Evolutionary conservation across 2,888 invertebrate genomes (phyloP), one percentile per base, ranked within the genome.

Genomic region (Hybos culiciformis): DNA sequence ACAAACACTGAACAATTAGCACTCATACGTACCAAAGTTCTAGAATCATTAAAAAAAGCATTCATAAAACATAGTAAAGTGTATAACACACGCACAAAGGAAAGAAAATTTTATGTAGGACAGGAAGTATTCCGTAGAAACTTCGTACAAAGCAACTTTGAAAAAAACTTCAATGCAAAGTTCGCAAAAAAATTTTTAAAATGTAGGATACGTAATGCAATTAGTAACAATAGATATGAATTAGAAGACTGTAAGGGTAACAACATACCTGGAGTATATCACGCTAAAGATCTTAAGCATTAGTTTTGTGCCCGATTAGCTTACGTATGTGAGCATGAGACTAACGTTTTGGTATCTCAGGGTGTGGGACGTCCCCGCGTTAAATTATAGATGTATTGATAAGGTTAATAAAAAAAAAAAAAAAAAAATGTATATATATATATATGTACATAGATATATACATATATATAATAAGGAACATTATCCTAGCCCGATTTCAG

Each of bases 131-230:
- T 20, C 18, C 36, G 46, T 12, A 39, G 46, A 18, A 46, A 48
- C 21, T 48, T 48, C 20, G 9, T 38, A 3, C 44, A 46, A 37
- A 43, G 45, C 23, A 32, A 37, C 33, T 37, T 40, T 5, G 26
- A 11, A 23, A 44, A 44, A 14, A 32, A 39, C 1, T 48, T 39
- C 26, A 44, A 40, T 14, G 23, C 46, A 5, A 48, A 48, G 20
- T 36, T 48, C 17, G 41, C 46, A 14, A 41, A 41, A 8, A 39
- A 20, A n/a, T 45, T 45, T 14, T n/a, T 46, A 5, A 48, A 43
- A 18, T 39, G 42, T 9, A 38, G 26, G 12, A 36, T 48, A n/a
- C 9, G 26, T 4, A 20, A 31, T 15, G 43, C 41, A 15, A 14
- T 39, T 2, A 45, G 45, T 11, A 23, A 20, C 2, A 31, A 36